These are phyloP conservation scores for Plebejus argus DNA, from an alignment of 2,888 invertebrate genomes.

Conservation along the genomic window DNA sequence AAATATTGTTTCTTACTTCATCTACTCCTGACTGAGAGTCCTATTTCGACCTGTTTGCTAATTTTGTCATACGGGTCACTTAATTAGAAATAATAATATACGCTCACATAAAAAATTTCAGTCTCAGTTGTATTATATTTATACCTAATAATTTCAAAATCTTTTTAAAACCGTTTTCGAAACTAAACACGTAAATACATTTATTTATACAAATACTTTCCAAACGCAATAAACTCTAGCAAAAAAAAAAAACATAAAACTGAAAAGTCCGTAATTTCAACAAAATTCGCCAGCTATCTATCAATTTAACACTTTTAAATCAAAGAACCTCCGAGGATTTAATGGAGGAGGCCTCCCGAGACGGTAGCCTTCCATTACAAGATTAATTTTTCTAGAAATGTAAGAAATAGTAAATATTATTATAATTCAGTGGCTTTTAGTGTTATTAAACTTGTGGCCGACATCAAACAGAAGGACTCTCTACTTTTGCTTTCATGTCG, in stretches of 20 bases:
- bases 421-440: conserved; percentile 18
- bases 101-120: too few species aligned
- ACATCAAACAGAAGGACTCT: conserved; percentile 12
- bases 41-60: neutral
- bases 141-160: too few species aligned
- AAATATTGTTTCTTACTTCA: neutral
- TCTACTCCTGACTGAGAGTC: neutral
- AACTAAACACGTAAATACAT: neutral
- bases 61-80: neutral
- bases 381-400: conserved; percentile 26
- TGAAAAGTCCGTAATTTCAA: neutral
- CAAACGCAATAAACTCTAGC: neutral
- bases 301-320: conserved; percentile 14
- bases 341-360: neutral
- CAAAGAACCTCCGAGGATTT: neutral
- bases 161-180: neutral
- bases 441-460: neutral
- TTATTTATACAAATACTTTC: neutral
- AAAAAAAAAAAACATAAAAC: neutral
- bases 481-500: neutral
- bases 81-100: neutral
- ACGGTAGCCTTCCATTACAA: conserved; percentile 12
- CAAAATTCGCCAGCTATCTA: neutral
- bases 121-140: too few species aligned
- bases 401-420: conserved; percentile 9